Evolutionary conservation across 64 coral and sea anemone genomes (phyloP), one percentile per base, ranked within the genome.

Genomic region (Platygyra sinensis): DNA sequence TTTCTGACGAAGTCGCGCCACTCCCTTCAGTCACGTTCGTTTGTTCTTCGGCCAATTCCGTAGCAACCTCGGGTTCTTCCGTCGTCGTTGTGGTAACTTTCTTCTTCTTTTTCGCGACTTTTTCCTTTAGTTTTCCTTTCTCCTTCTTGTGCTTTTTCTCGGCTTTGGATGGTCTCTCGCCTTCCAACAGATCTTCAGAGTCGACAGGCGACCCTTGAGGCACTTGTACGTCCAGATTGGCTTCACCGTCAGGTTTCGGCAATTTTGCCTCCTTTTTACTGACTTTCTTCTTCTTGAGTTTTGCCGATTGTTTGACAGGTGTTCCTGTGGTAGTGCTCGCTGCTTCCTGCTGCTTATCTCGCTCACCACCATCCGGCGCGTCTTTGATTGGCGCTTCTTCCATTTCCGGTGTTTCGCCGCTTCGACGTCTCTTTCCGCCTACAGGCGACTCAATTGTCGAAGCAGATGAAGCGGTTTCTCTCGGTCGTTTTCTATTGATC

Each of bases 111-210:
- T 97, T 97, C 0, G 82, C 62, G 75, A 79, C 85, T 52, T 98
- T 98, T 31, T 98, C 89, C 60, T 92, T 92, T 12, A 72, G 59
- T 80, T 94, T 94, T 72, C 86, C 49, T 91, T 94, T 73, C 57
- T 89, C 96, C 76, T 98, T 98, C 75, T 94, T 98, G 57, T 67
- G 86, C 83, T 98, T 98, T 64, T 92, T 98, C 72, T 88, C 95
- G 46, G 5, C 78, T 60, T 95, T 95, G 24, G 64, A 5, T 63
- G 62, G 50, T 33, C 74, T 89, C 33, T 22, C 75, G n/a, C 42
- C 86, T 87, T 94, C 93, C n/a, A 62, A 25, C 31, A 59, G 51
- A 3, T 10, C 28, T 54, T 50, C 60, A 46, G 18, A 79, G 87
- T 80, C 24, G n/a, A 50, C 20, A 14, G 38, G 67, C 60, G 60